These are phyloP conservation scores for Lepidothrix coronata DNA, from an alignment of 2,113 vertebrate genomes.

Conservation along the genomic window DNA sequence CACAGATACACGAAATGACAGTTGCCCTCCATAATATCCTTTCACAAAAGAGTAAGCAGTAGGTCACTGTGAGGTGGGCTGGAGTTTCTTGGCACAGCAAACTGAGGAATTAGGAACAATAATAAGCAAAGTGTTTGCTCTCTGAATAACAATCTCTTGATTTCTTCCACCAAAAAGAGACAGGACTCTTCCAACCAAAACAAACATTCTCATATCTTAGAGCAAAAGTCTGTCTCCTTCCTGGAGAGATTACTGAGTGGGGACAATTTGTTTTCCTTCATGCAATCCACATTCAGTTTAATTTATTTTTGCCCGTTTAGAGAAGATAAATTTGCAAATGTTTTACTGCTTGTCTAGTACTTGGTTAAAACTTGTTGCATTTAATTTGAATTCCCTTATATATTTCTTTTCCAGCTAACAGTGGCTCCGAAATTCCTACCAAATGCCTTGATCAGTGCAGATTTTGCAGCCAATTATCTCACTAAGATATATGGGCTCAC, in stretches of 20 bases:
- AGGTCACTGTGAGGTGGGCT: not conserved
- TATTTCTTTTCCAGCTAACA: slow-evolving; percentile 82
- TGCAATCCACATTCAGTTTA: not conserved
- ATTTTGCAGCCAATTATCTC: slow-evolving; percentile 95
- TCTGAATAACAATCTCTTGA: slow-evolving; percentile 31
- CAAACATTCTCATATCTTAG: slow-evolving; percentile 48
- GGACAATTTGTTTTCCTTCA: slow-evolving; percentile 26
- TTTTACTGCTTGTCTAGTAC: not conserved
- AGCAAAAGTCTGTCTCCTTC: slow-evolving; percentile 42
- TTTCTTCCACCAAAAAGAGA: slow-evolving; percentile 9
- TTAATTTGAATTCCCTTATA: not conserved
- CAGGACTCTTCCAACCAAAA: slow-evolving; percentile 33
- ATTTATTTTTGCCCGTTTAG: not conserved
- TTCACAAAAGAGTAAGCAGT: not conserved
- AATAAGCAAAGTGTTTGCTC: slow-evolving; percentile 38
- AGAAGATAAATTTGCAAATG: slow-evolving; percentile 1
- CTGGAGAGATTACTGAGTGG: slow-evolving; percentile 43
- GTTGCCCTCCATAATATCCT: not conserved
- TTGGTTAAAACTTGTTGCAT: not conserved
- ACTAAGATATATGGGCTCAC: slow-evolving; percentile 92
- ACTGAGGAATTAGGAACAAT: slow-evolving; percentile 9
- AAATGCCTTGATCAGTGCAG: slow-evolving; percentile 89
- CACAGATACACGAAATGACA: not conserved
- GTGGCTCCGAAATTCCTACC: slow-evolving; percentile 89
- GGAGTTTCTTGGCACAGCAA: not conserved